These are phyloP conservation scores for Cloeon dipterum DNA, from an alignment of 2,888 invertebrate genomes.

Conservation along the genomic window DNA sequence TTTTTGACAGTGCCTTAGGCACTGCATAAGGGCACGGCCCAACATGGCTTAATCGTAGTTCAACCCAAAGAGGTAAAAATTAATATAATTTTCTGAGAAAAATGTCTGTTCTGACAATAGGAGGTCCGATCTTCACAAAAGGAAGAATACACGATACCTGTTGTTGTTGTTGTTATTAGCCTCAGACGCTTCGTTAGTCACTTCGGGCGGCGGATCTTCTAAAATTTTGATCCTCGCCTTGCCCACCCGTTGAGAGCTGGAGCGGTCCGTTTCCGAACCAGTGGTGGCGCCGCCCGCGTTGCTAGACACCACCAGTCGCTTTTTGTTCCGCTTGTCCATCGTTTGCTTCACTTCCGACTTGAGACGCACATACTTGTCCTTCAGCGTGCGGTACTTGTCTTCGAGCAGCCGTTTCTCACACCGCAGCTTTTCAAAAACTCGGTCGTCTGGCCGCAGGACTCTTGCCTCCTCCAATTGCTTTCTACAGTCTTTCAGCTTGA, in stretches of 20 bases:
- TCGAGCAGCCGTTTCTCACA: constrained; percentile 46
- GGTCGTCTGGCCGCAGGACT: constrained; percentile 5
- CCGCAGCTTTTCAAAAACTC: constrained; percentile 35
- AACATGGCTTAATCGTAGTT: no score
- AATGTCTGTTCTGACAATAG: no score
- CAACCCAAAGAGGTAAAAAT: no score
- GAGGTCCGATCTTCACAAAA: no score
- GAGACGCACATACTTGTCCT: constrained; percentile 56
- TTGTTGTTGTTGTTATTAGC: constrained; percentile 1
- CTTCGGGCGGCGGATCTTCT: background rate
- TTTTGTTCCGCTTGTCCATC: constrained; percentile 40
- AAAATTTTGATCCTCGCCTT: background rate
- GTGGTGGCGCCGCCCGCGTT: constrained; percentile 28
- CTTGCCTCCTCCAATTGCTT: constrained; percentile 6
- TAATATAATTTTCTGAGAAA: no score
- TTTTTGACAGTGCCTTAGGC: no score
- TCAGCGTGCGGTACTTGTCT: constrained; percentile 56
- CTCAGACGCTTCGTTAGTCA: background rate
- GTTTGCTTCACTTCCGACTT: constrained; percentile 60
- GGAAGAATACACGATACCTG: no score
- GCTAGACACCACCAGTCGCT: constrained; percentile 31
- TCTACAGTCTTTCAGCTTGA: constrained; percentile 16
- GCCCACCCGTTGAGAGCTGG: constrained; percentile 26
- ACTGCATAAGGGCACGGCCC: no score
- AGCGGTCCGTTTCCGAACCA: constrained; percentile 58